Base-by-base conservation (phyloP, 2,888 invertebrate genomes). In the Sympetrum striolatum region DNA sequence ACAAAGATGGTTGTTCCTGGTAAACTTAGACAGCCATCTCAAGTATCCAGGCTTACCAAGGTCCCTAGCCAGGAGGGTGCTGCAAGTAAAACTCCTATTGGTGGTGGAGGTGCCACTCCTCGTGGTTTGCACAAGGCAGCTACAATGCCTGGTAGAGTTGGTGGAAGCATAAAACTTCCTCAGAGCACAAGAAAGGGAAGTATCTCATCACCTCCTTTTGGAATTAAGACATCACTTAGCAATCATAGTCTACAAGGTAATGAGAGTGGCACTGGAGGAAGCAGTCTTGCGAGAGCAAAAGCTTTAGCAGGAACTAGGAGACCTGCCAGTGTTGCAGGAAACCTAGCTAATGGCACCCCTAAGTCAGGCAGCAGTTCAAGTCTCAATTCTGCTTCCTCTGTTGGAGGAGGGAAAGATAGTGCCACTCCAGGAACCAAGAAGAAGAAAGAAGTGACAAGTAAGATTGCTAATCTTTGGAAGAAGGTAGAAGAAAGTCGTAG, bases 391-490 rank as follows among this genome's bases (percentile, higher is more conserved):
- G 37, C 86, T 14, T 86, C 86, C 31, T 86, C 86, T 39, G 39
- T 86, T 37, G 86, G 86, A 37, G 86, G 86, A 4, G 14, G 37
- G 22, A 86, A 86, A 37, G 86, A 86, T 10, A 53, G 25, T 10
- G 37, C n/a, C 18, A 37, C 15, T 37, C 81, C 80, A 44, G 90
- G 90, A 60, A 90, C 80, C 53, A 91, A 81, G 48, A 86, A 53
- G 96, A 96, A 93, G 91, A 93, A 93, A 90, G 96, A 96, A 91
- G 96, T 96, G 0, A 96, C 96, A 18, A 97, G 97, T 93, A 97
- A 97, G 93, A 97, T 98, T 90, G 97, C 97, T 0, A 96, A 95
- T 92, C 93, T 98, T 25, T 97, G 97, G 97, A 97, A 96, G 92
- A 96, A 95, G 93, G 97, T 97, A 0, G 97, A 97, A 92, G 96